phyloP scores from a whole-genome alignment of 2,888 invertebrate genomes.

The Drosophila buzzatii region DNA sequence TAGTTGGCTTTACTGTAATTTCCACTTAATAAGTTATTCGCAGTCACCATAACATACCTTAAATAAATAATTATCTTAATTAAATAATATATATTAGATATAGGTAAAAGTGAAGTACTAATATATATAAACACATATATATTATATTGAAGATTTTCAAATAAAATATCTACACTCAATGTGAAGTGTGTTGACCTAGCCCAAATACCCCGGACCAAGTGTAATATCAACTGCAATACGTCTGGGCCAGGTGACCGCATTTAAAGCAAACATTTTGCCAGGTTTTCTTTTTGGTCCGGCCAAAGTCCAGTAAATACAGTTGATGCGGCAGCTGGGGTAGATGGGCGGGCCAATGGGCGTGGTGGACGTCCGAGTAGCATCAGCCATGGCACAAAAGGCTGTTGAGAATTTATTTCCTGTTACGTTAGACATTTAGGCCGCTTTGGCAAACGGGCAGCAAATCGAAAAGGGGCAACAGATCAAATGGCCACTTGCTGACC shows the following conservation, averaged over 20 bases:
- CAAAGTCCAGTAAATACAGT: constrained; percentile 30
- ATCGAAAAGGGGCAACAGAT: constrained; percentile 67
- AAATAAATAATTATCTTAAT: no score
- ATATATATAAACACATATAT: background rate
- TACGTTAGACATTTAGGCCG: constrained; percentile 71
- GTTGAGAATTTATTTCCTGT: constrained; percentile 80
- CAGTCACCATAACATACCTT: no score
- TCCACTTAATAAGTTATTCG: no score
- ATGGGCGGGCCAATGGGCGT: constrained; percentile 18
- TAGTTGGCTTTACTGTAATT: no score
- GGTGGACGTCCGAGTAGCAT: constrained; percentile 17
- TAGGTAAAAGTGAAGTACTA: background rate
- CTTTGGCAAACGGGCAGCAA: constrained; percentile 47
- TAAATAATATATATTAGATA: background rate
- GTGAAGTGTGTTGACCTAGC: constrained; percentile 5
- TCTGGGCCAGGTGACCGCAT: constrained; percentile 51
- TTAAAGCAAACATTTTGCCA: constrained; percentile 56
- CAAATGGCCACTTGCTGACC: constrained; percentile 60
- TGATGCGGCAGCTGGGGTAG: background rate
- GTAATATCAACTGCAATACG: constrained; percentile 32
- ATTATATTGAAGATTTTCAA: background rate
- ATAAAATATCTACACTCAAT: background rate
- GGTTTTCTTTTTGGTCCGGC: constrained; percentile 43
- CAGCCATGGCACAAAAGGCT: constrained; percentile 51
- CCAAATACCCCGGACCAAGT: background rate